Conservation (phyloP, 2,797 vertebrate genomes). For the Phylloscopus collybita region DNA sequence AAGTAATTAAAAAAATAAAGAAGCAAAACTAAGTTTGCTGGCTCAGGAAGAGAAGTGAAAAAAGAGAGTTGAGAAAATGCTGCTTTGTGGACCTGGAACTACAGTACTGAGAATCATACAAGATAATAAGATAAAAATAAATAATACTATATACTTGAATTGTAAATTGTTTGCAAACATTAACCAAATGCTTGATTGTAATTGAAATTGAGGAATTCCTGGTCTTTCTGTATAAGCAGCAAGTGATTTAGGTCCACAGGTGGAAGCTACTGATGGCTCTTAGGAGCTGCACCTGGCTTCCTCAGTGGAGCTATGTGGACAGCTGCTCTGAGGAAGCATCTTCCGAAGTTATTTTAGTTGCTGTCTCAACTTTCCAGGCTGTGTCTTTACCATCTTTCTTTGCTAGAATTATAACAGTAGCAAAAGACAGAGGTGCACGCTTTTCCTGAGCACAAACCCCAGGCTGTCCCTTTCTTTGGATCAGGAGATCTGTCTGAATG, state of each 20-base stretch:
- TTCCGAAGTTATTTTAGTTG: conserved; percentile 23
- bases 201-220: not conserved
- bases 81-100: not conserved
- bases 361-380: conserved; percentile 37
- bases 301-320: not conserved
- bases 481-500: not conserved
- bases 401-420: not conserved
- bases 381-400: not conserved
- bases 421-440: not conserved
- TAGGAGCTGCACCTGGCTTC: conserved; percentile 28
- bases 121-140: not conserved
- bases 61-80: not conserved
- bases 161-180: not conserved
- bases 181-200: not conserved
- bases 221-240: not conserved
- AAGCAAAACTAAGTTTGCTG: not conserved
- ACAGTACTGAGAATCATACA: not conserved
- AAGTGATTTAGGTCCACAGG: conserved; percentile 26
- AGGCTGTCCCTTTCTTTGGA: not conserved
- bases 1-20: not conserved
- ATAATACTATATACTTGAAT: not conserved
- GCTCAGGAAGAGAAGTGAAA: not conserved
- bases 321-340: conserved; percentile 47
- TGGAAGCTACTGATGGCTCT: not conserved
- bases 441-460: not conserved